Evolutionary conservation across 1,140 invertebrate species (phyloP).

Genomic region (Rhagoletis pomonella): DNA sequence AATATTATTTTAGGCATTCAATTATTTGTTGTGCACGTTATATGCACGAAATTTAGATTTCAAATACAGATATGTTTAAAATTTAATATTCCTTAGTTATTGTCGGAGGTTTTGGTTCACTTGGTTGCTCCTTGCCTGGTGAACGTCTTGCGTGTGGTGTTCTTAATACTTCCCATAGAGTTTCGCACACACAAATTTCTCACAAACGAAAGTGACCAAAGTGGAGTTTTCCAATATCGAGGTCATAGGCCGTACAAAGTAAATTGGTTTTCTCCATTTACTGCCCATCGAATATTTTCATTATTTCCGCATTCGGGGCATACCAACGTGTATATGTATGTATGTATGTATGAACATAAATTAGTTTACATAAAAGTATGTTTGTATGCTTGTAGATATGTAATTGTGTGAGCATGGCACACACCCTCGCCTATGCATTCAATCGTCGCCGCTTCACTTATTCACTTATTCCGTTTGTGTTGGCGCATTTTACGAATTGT

Average conservation of each 20-base stretch:
- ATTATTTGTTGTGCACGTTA: too few species aligned
- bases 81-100: too few species aligned
- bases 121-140: neutral
- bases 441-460: slow-evolving; percentile 14
- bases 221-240: slow-evolving; percentile 22
- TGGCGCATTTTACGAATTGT: slow-evolving; percentile 49
- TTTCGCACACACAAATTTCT: neutral
- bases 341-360: neutral
- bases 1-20: too few species aligned
- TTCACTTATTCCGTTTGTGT: slow-evolving; percentile 39
- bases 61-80: too few species aligned
- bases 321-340: neutral
- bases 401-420: neutral
- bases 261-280: slow-evolving; percentile 18
- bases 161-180: neutral
- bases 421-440: neutral
- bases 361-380: neutral
- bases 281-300: slow-evolving; percentile 20
- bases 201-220: slow-evolving; percentile 1
- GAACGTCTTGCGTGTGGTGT: neutral
- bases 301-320: slow-evolving; percentile 15
- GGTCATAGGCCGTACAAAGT: neutral
- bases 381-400: neutral
- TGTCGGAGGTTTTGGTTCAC: neutral
- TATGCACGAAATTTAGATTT: too few species aligned